phyloP scores from a whole-genome alignment of 2,888 invertebrate genomes.

The Tanypteryx hageni region DNA sequence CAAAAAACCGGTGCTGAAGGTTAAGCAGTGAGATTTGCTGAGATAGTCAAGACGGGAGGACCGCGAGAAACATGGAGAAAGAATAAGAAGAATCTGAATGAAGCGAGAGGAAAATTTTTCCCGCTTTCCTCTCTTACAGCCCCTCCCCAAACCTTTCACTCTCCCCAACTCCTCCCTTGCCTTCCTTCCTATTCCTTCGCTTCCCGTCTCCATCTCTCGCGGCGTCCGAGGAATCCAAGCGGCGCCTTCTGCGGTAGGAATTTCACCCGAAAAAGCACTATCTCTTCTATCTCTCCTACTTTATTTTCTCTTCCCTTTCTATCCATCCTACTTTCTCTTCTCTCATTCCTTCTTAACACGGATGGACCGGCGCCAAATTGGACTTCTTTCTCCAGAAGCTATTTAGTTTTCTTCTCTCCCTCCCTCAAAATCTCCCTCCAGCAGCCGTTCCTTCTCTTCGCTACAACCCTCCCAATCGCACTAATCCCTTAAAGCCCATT shows the following conservation, averaged over 20 bases:
- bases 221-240: background rate
- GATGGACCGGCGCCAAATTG: constrained; percentile 62
- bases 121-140: background rate
- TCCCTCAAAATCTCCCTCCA: background rate
- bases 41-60: no score
- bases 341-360: constrained; percentile 33
- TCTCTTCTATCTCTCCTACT: background rate
- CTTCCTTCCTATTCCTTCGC: background rate
- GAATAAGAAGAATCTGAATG: no score
- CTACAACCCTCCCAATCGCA: constrained; percentile 36
- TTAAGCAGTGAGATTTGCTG: no score
- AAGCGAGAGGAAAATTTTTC: background rate
- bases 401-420: constrained; percentile 42
- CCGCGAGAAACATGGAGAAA: no score
- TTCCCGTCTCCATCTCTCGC: background rate
- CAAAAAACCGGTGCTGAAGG: no score
- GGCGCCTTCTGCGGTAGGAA: background rate
- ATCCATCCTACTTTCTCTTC: background rate
- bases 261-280: background rate
- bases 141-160: background rate
- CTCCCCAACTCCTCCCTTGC: background rate
- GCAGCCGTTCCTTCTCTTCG: background rate
- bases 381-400: constrained; percentile 50
- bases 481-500: constrained; percentile 58
- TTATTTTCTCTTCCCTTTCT: background rate